Evolutionary conservation across 2,797 vertebrate species (phyloP).

Genomic region (Acrossocheilus fasciatus): DNA sequence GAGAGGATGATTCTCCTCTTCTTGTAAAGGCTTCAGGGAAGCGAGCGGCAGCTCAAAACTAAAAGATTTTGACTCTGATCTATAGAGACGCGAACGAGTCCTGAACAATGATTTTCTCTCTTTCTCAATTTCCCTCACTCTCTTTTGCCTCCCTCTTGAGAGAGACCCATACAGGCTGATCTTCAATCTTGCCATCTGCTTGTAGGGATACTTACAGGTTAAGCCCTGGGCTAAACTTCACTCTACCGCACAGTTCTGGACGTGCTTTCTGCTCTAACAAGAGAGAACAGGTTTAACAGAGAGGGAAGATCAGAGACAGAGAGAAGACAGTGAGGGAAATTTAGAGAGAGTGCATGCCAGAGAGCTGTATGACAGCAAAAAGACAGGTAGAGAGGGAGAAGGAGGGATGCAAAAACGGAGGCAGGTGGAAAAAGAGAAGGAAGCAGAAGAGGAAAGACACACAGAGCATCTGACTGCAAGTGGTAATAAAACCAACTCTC

Average conservation of each 20-base stretch:
- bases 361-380: constrained; percentile 29
- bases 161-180: constrained; percentile 29
- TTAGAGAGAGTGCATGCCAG: neutral
- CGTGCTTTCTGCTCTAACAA: constrained; percentile 20
- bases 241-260: constrained; percentile 13
- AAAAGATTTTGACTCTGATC: constrained; percentile 41
- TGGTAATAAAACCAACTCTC: constrained; percentile 60
- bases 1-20: neutral
- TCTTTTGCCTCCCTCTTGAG: constrained; percentile 11
- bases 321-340: constrained; percentile 14
- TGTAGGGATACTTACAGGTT: constrained; percentile 36
- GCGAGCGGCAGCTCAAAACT: constrained; percentile 17
- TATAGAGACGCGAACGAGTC: constrained; percentile 25
- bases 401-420: neutral
- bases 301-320: constrained; percentile 20
- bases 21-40: neutral
- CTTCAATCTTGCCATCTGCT: constrained; percentile 28
- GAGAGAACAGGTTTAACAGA: constrained; percentile 11
- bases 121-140: constrained; percentile 24
- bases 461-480: constrained; percentile 43
- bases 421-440: constrained; percentile 23
- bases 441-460: constrained; percentile 40
- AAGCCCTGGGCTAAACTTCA: constrained; percentile 42
- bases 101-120: constrained; percentile 23
- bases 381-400: constrained; percentile 7